A percentile compares a stretch with the other conserved stretches of the same genome.
Conservation (phyloP, 2,113 vertebrate species). For the Phalacrocorax pelagicus region DNA sequence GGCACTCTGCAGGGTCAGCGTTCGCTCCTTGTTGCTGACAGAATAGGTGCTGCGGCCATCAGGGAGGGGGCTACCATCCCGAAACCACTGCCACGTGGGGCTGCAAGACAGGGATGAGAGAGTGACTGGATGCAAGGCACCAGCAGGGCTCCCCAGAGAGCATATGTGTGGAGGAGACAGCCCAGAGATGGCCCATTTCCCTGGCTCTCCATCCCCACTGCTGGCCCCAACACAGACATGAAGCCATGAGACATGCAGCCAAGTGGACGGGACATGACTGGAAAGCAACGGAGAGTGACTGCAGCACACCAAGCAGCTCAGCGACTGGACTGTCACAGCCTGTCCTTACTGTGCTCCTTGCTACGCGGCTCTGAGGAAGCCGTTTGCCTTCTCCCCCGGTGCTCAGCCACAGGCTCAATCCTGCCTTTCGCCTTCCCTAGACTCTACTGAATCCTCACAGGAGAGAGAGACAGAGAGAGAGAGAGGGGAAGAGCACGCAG, state of each 20-base stretch:
- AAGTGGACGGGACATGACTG: conserved; percentile 19
- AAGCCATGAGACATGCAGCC: conserved; percentile 66
- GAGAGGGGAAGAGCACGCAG: background rate
- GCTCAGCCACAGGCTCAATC: conserved; percentile 53
- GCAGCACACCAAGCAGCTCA: conserved; percentile 43
- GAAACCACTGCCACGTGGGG: conserved; percentile 91
- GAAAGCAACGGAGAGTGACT: conserved; percentile 50
- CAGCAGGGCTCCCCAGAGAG: background rate
- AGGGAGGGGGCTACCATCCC: conserved; percentile 76
- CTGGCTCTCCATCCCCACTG: background rate
- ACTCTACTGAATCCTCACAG: conserved; percentile 24
- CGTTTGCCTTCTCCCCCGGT: conserved; percentile 26
- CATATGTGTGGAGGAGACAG: background rate
- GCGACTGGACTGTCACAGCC: background rate
- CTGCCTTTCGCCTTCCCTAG: conserved; percentile 46
- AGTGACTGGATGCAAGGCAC: background rate
- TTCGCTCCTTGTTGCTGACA: conserved; percentile 90
- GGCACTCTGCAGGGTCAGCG: conserved; percentile 81
- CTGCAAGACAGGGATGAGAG: conserved; percentile 54
- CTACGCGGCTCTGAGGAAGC: conserved; percentile 32
- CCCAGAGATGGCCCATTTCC: conserved; percentile 17
- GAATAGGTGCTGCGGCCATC: conserved; percentile 78
- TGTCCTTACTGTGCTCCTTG: conserved; percentile 64
- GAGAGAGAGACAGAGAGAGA: background rate
- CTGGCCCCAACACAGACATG: conserved; percentile 4